These are phyloP conservation scores for Lanistes nyassanus DNA, from an alignment of 1,140 invertebrate species.

Conservation along the genomic window DNA sequence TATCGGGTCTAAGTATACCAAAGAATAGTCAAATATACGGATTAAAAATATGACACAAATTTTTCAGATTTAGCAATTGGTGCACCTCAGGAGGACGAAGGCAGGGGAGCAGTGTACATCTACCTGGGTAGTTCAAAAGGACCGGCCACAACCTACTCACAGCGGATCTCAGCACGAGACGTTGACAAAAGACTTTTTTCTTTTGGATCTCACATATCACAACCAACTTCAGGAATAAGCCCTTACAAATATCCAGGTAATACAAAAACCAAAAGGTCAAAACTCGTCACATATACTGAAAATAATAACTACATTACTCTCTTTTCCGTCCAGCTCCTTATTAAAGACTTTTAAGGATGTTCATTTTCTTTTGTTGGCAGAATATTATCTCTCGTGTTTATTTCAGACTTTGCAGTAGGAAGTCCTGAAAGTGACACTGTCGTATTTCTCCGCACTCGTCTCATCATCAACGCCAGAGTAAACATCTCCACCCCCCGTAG, in stretches of 20 bases:
- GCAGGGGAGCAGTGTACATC: conserved; percentile 20
- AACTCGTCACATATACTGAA: no score
- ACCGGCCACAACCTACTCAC: neutral
- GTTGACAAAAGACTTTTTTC: neutral
- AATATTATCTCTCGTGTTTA: no score
- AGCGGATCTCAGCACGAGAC: conserved; percentile 7
- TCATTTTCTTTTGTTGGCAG: no score
- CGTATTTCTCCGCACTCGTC: conserved; percentile 16
- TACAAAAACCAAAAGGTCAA: no score
- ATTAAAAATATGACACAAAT: conserved; percentile 22
- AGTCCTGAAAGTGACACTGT: neutral
- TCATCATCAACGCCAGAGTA: conserved; percentile 10
- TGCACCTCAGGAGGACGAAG: conserved; percentile 89
- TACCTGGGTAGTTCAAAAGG: conserved; percentile 16
- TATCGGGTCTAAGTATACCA: no score
- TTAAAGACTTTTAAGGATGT: no score
- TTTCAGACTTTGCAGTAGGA: conserved; percentile 19
- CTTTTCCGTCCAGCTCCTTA: no score
- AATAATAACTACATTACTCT: no score
- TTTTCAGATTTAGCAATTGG: conserved; percentile 89
- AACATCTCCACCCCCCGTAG: neutral
- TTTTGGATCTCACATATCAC: conserved; percentile 26
- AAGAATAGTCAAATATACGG: no score
- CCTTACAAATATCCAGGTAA: conserved; percentile 23
- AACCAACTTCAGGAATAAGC: neutral